Evolutionary conservation across 2,113 vertebrate genomes (phyloP), one percentile per base, ranked within the genome.

Genomic region (Aldabrachelys gigantea): DNA sequence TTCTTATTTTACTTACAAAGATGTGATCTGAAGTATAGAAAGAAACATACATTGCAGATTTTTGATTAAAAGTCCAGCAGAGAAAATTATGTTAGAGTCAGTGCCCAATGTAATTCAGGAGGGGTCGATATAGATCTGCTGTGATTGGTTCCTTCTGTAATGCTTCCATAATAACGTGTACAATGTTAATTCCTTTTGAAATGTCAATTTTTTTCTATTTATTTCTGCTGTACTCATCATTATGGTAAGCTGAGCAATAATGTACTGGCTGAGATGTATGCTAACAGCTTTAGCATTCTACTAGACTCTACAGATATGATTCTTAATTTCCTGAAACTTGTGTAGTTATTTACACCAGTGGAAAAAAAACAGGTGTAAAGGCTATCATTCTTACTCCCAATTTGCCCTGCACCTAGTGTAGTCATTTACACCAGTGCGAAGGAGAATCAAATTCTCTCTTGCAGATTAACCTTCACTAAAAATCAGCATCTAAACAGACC

Each of bases 111-210:
- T 2, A 17, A 38, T 76, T 76, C 72, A 76, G 41, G 38, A 76
- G 38, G 57, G 38, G 72, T 76, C 38, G 5, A 12, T 27, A 44
- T 5, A 1, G 8, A 5, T 41, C 65, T 38, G 35, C 84, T 89
- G 44, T 6, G 2, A 19, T 57, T 19, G 6, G 3, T 79, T 56
- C 9, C n/a, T 24, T 10, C 47, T 35, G 50, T 38, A 14, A 29
- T n/a, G 31, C 76, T 81, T 44, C 54, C 17, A 0, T 0, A 5
- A 47, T 72, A 24, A 75, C 78, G 82, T 2, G 0, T n/a, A 19
- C 49, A 6, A 0, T 3, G 7, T 2, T 80, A 85, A 69, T 31
- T 27, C 10, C 16, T 29, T 21, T 14, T 38, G 9, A 41, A 25
- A 9, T n/a, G 8, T 44, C 52, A 19, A 2, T n/a, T 80, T 65